phyloP scores from a whole-genome alignment of 2,113 vertebrate species.

The Urocolius indicus region DNA sequence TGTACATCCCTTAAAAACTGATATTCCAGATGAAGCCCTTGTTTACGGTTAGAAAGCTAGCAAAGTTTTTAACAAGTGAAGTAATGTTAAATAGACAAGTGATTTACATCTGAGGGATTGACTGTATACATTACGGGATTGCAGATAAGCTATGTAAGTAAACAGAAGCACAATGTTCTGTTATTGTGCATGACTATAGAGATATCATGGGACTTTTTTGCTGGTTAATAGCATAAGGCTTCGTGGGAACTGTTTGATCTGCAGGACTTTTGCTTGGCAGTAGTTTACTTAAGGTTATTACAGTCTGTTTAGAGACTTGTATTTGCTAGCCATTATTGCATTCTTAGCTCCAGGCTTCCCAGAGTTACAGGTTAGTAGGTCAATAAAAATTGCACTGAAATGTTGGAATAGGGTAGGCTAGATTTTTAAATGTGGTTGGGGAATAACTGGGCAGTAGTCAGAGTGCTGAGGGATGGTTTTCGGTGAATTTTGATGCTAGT shows the following conservation, averaged over 20 bases:
- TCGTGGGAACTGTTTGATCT: constrained; percentile 69
- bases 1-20: background rate
- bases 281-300: constrained; percentile 69
- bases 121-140: constrained; percentile 4
- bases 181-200: constrained; percentile 31
- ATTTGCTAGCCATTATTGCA: constrained; percentile 62
- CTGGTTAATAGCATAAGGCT: constrained; percentile 57
- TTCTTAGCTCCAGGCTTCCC: constrained; percentile 68
- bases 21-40: background rate
- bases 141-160: constrained; percentile 66
- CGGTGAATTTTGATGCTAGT: background rate
- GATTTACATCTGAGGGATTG: constrained; percentile 28
- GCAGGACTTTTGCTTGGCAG: constrained; percentile 54
- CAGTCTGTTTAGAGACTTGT: constrained; percentile 59
- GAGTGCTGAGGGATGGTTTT: background rate
- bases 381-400: constrained; percentile 82
- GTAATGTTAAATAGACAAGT: background rate
- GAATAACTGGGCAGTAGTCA: background rate
- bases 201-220: constrained; percentile 55
- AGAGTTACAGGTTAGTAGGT: constrained; percentile 74
- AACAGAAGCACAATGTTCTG: constrained; percentile 26
- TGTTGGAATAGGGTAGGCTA: constrained; percentile 49
- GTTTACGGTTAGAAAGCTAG: constrained; percentile 18
- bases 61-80: constrained; percentile 24
- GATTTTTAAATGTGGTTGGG: constrained; percentile 21